Evolutionary conservation across 2,797 vertebrate genomes (phyloP), one percentile per base, ranked within the genome.

Genomic region (Thripadectes ignobilis): DNA sequence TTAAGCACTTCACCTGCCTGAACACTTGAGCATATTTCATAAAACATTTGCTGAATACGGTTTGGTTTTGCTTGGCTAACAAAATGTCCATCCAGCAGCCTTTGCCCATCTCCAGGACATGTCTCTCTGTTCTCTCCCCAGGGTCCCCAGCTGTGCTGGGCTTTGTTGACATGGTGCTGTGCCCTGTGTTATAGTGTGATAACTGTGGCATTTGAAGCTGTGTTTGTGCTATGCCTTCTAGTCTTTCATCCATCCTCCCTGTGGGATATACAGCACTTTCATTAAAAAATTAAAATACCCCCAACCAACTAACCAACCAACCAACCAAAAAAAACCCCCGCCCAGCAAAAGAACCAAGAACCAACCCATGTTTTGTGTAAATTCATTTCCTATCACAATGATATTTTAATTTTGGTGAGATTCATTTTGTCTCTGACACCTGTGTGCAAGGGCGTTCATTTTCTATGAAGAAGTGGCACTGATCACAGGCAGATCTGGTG

Each of bases 1-100:
- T 96, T 95, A 95, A 96, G 90, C 89, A 76, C 66, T 95, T 96
- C 91, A 95, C 92, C 93, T 95, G 96, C 84, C 67, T 91, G 86
- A 84, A 57, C 79, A 36, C 72, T 95, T 36, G 85, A 81, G 68
- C 23, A 2, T 92, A 86, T 94, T 94, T 96, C 93, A 94, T 91
- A 20, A 46, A 57, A 46, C 27, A 9, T 85, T 93, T 89, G 63
- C 72, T 63, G 83, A 43, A 24, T 59, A 81, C 32, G 3, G 32
- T 75, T 91, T 67, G 61, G 38, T 92, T 95, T 91, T 89, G 75
- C 88, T 91, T 55, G 61, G 66, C 86, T 87, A 30, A 79, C 93
- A 77, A 52, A 69, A 55, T 1, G 1, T 36, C 77, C 34, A 13
- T 7, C n/a, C 74, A 49, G 51, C 41, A 86, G 62, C 41, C 29